phyloP scores from a whole-genome alignment of 2,888 invertebrate species.

The Eupithecia vulgata region DNA sequence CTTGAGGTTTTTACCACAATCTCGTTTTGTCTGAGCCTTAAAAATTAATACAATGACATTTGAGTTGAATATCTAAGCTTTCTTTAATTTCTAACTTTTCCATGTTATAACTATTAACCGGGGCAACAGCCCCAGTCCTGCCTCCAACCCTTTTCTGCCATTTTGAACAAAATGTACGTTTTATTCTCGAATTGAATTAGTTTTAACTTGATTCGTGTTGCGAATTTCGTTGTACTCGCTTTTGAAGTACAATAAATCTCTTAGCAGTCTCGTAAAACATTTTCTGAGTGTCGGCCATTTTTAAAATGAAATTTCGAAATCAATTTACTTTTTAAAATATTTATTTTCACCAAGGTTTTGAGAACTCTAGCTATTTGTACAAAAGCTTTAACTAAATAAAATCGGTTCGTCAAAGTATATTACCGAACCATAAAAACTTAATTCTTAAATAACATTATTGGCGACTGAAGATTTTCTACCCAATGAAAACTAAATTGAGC shows the following conservation, averaged over 20 bases:
- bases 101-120: neutral
- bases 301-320: conserved; percentile 24
- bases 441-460: neutral
- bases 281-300: conserved; percentile 27
- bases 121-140: conserved; percentile 13
- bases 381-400: neutral
- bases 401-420: neutral
- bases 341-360: neutral
- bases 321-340: conserved; percentile 9
- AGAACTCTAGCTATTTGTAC: neutral
- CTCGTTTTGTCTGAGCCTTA: neutral
- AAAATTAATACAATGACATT: neutral
- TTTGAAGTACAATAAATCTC: conserved; percentile 43
- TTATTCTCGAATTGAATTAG: conserved; percentile 41
- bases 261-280: conserved; percentile 29
- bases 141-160: conserved; percentile 15
- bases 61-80: neutral
- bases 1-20: neutral
- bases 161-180: conserved; percentile 37
- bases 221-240: conserved; percentile 42
- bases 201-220: conserved; percentile 41
- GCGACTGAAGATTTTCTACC: neutral
- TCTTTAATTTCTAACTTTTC: neutral
- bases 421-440: neutral
- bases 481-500: neutral